Percentiles rank a stretch among this genome's conserved stretches.
phyloP scores from a whole-genome alignment of 2,113 vertebrate species.

The Climacteris rufus region DNA sequence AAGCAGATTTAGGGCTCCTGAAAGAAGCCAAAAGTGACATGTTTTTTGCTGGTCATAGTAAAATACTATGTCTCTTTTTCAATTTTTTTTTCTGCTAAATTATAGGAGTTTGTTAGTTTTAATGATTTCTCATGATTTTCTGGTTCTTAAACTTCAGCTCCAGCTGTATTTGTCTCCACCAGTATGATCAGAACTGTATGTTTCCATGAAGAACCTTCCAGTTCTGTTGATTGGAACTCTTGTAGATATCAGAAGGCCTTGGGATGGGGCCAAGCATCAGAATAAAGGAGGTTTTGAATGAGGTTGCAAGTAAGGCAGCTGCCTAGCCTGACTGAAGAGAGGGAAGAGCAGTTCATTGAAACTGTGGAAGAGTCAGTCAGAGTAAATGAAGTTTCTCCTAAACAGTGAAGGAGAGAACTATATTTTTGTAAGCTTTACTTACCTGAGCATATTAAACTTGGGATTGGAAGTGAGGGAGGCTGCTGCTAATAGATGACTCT shows the following conservation, averaged over 20 bases:
- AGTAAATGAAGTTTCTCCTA: background rate
- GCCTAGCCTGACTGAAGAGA: background rate
- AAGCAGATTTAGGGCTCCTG: background rate
- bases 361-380: background rate
- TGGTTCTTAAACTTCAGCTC: background rate
- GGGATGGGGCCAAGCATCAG: accelerated
- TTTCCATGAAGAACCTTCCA: background rate
- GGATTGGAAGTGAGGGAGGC: background rate
- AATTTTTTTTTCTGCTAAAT: background rate
- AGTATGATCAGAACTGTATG: background rate
- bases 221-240: background rate
- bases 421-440: background rate
- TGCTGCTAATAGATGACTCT: background rate
- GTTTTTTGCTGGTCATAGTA: background rate
- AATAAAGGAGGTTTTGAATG: background rate
- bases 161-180: background rate
- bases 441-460: background rate
- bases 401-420: background rate
- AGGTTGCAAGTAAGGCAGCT: background rate
- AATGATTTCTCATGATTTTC: background rate
- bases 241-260: background rate
- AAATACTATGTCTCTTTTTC: background rate
- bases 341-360: background rate
- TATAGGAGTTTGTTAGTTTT: background rate
- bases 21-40: background rate